A percentile compares a stretch with the other conserved stretches of the same genome.
Conservation (phyloP, 2,888 invertebrate genomes). For the Synergus laeviventris region DNA sequence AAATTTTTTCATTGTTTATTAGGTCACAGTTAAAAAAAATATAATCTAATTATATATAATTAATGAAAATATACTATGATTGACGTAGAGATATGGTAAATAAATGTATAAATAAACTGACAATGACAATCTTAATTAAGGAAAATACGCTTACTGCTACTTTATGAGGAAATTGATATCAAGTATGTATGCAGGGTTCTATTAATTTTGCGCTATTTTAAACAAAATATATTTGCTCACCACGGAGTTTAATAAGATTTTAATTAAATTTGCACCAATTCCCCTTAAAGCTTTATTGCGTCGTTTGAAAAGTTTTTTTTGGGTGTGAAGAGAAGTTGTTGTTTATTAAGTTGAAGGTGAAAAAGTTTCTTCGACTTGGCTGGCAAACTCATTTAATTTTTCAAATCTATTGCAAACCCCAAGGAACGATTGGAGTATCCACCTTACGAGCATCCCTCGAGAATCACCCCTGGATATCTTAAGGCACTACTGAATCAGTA, state of each 20-base stretch:
- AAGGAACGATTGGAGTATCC: conserved; percentile 82
- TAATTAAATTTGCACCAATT: too few species aligned
- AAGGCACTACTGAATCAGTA: conserved; percentile 87
- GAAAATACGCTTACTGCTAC: neutral
- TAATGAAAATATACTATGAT: too few species aligned
- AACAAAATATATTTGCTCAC: too few species aligned
- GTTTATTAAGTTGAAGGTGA: neutral
- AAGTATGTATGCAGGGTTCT: too few species aligned
- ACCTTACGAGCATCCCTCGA: conserved; percentile 82
- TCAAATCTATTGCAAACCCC: neutral
- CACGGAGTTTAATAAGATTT: too few species aligned
- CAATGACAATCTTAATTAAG: neutral
- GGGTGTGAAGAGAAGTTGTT: neutral
- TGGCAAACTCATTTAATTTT: neutral
- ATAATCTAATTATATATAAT: too few species aligned
- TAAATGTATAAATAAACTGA: neutral
- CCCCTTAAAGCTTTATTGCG: too few species aligned
- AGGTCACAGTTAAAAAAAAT: too few species aligned
- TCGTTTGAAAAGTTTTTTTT: neutral
- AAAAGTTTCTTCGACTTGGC: neutral
- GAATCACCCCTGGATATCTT: conserved; percentile 87
- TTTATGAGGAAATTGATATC: too few species aligned
- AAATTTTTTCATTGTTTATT: too few species aligned
- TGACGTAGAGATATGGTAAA: neutral
- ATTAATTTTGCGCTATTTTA: too few species aligned